Evolutionary conservation across 2,113 vertebrate species (phyloP), one percentile per base, ranked within the genome.

Genomic region (Actenoides lindsayi): DNA sequence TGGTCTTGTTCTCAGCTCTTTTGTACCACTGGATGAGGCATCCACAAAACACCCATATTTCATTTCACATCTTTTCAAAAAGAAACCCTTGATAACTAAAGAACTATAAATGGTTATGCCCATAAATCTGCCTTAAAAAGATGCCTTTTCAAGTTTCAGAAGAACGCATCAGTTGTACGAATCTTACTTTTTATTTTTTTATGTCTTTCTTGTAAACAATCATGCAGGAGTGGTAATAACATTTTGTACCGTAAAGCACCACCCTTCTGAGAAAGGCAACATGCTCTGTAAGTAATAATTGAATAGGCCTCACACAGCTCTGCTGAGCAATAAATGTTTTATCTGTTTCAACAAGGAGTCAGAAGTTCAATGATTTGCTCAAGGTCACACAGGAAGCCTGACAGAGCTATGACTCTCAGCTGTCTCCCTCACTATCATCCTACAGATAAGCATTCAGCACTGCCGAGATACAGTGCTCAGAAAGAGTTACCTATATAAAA

Each of bases 1-100:
- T 15, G 63, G 73, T 39, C 93, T 95, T 77, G 42, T 84, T 95
- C 95, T 91, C 16, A 21, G 57, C 75, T 15, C 25, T 76, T 97
- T 93, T 78, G 69, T 86, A 87, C 94, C 70, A 83, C 85, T 46
- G 91, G 57, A 77, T 5, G 33, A 19, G 85, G 71, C 71, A 86
- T 75, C 90, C 67, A 74, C 64, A 91, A 35, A 67, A 41, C 42
- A 86, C 35, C 80, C 21, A 6, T 23, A 64, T 83, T 92, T 81
- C 23, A 89, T 23, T 93, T 84, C 85, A 28, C 11, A 91, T 60
- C 33, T 82, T 83, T 90, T 77, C 39, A 91, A 50, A 65, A 93
- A 74, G 31, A 86, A 83, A 57, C 46, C 56, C 33, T 89, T 33
- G 69, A 68, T 83, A 46, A 86, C 42, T 74, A 67, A 94, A 35